These are phyloP conservation scores for Maccullochella peelii DNA, from an alignment of 2,113 vertebrate species.

Conservation along the genomic window DNA sequence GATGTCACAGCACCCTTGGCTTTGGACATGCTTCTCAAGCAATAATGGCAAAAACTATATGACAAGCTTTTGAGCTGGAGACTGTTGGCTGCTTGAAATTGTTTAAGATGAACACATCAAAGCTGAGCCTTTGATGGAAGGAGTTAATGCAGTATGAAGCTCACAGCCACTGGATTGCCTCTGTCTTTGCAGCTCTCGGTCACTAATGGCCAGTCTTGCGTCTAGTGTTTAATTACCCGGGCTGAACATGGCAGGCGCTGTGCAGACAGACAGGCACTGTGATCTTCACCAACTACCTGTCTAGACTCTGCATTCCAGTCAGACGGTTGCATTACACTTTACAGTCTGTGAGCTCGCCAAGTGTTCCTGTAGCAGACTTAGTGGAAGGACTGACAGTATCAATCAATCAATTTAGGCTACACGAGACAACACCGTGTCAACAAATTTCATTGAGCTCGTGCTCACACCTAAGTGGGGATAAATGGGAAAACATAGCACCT, in stretches of 20 bases:
- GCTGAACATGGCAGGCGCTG: constrained; percentile 45
- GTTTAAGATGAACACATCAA: constrained; percentile 44
- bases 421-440: constrained; percentile 41
- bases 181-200: constrained; percentile 30
- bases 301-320: constrained; percentile 59
- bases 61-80: constrained; percentile 37
- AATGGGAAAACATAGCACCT: not conserved
- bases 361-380: constrained; percentile 35
- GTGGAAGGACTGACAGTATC: constrained; percentile 49
- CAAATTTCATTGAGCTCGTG: constrained; percentile 1
- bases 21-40: constrained; percentile 44
- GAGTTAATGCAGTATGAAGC: constrained; percentile 50
- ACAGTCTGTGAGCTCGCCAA: constrained; percentile 43
- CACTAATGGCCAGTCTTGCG: constrained; percentile 45
- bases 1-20: constrained; percentile 49
- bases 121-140: constrained; percentile 44
- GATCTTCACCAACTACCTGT: constrained; percentile 60
- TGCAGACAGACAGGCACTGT: constrained; percentile 55
- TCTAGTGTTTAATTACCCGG: constrained; percentile 60
- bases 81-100: constrained; percentile 32
- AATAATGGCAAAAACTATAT: constrained; percentile 33
- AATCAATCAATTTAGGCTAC: constrained; percentile 55
- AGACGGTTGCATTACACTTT: constrained; percentile 61
- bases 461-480: not conserved
- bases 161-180: constrained; percentile 16